phyloP scores from a whole-genome alignment of 2,113 vertebrate species.

The Diphyllodes magnificus region DNA sequence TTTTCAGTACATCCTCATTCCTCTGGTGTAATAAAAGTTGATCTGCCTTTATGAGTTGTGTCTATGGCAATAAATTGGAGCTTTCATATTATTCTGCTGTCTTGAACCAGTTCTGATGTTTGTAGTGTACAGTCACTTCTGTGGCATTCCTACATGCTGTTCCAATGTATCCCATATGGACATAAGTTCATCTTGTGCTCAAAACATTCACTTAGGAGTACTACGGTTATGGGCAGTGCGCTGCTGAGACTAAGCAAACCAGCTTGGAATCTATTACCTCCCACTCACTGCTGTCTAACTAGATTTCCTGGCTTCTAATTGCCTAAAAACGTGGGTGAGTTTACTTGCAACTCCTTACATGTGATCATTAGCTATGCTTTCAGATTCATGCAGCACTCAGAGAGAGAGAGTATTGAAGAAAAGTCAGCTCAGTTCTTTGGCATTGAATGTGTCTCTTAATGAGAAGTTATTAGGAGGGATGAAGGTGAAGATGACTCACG shows the following conservation, averaged over 20 bases:
- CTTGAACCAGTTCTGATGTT: not conserved
- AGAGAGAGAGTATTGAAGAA: not conserved
- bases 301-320: not conserved
- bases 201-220: not conserved
- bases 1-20: not conserved
- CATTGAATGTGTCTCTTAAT: not conserved
- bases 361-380: not conserved
- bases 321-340: not conserved
- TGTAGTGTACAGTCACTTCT: not conserved
- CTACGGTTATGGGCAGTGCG: not conserved
- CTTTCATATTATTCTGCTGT: not conserved
- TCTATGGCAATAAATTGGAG: not conserved
- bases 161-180: not conserved
- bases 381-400: not conserved
- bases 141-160: not conserved
- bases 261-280: not conserved
- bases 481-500: not conserved
- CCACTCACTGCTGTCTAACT: not conserved
- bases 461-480: not conserved
- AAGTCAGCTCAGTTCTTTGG: not conserved
- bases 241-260: not conserved
- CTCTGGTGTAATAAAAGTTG: not conserved
- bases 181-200: not conserved
- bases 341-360: not conserved
- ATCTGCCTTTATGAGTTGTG: not conserved